Base-by-base conservation (phyloP, 2,797 vertebrate species). In the Molossus alvarezi region DNA sequence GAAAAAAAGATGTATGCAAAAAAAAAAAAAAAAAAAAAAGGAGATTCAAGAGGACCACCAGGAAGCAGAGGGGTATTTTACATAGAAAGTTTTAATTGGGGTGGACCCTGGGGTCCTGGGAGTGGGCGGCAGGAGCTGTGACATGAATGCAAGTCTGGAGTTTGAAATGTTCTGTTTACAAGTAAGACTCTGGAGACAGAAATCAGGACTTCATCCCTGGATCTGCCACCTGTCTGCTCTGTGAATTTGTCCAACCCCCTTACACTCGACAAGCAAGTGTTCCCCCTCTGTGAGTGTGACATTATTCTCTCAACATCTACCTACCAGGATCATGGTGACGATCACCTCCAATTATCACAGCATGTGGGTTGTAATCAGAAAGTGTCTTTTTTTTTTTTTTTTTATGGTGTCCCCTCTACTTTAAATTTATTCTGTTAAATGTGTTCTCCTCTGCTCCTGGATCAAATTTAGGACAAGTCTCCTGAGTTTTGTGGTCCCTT, bases 121-220 rank as follows among this genome's bases (percentile, higher is more conserved):
- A 41, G 15, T 27, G 23, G 18, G 41, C 10, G 1, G 1, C 33
- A 77, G 23, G 75, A 84, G 8, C 64, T 18, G 4, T 8, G 41
- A 53, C 18, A 33, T 41, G 57, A 23, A 45, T 53, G 69, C 20
- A 90, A 37, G n/a, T 71, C 72, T 80, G 11, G 45, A 79, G 14
- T 90, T 97, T 53, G 48, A 83, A 45, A 25, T 64, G 25, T 37
- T 86, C n/a, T 83, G 21, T 83, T 94, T 65, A 57, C 76, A 84
- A 75, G 18, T 48, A 67, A 72, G 29, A 10, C 73, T 55, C 0
- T 21, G 17, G 37, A 67, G 58, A 15, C 12, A 58, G 76, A 73
- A 80, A 85, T 57, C 37, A 51, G 48, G n/a, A n/a, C 37, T 60
- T 23, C 29, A 21, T 29, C 65, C 69, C n/a, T 15, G 21, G 3